Evolutionary conservation across 2,888 invertebrate species (phyloP), one percentile per base, ranked within the genome.

Genomic region (Urechis unicinctus): DNA sequence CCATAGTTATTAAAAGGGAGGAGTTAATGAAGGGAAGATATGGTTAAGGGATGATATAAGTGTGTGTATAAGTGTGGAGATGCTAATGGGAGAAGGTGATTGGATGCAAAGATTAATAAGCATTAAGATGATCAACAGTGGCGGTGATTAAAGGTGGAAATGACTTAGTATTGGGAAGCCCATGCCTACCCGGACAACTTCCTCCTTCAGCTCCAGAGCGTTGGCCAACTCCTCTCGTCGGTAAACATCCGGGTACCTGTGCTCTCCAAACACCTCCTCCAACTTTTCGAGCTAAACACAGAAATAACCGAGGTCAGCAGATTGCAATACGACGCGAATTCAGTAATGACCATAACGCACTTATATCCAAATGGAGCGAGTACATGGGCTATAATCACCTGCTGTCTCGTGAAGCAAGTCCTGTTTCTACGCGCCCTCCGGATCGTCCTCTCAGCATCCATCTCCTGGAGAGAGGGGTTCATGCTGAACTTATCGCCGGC

Each of bases 181-280:
- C 36, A 44, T 4, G 17, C 42, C n/a, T 50, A 60, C 60, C 53
- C 60, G 42, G 24, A 60, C 55, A 5, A 58, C 58, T 43, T 60
- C 60, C 28, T 60, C 60, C 49, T 60, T 60, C 17, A 60, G 60
- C 17, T 50, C 55, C n/a, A 60, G 53, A 13, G 55, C 24, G 24
- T 51, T 47, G 4, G 58, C 55, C 5, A 60, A 55, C 36, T 60
- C 58, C 31, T 60, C 60, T 13, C 60, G 45, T 36, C 56, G 25
- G 56, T 58, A 58, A 22, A 60, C 53, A 53, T 60, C 60, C n/a
- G 60, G 60, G 49, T 60, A 60, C 25, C 47, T 55, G 41, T 56
- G 47, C 41, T 58, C 55, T n/a, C 41, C 45, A 41, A 60, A 60
- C 31, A 60, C 56, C 3, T 50, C 53, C 45, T 60, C 60, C 26